Evolutionary conservation across 2,113 vertebrate genomes (phyloP).

Genomic region (Psettodes erumei): DNA sequence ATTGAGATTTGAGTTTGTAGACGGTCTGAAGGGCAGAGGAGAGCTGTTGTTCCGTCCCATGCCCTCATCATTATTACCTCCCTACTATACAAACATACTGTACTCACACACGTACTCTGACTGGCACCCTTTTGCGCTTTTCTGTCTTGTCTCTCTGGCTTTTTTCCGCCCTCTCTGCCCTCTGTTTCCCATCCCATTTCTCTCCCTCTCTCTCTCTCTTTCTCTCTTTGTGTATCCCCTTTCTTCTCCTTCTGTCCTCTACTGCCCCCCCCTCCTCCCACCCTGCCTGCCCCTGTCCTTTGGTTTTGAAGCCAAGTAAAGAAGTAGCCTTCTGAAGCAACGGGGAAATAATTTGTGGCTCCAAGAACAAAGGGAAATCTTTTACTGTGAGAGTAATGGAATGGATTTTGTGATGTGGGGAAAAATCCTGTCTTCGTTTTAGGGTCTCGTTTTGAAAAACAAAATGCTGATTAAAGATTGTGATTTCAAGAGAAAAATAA

Average conservation of each 20-base stretch:
- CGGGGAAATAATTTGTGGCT: conserved; percentile 75
- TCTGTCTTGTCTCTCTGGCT: conserved; percentile 46
- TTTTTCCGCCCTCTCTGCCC: conserved; percentile 23
- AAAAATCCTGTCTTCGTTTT: conserved; percentile 54
- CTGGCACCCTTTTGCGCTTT: conserved; percentile 52
- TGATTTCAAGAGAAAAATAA: conserved; percentile 36
- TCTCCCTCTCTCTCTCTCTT: not conserved
- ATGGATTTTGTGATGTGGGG: conserved; percentile 69
- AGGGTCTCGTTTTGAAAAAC: conserved; percentile 49
- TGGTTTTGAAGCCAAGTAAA: conserved; percentile 78
- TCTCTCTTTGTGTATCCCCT: conserved; percentile 48
- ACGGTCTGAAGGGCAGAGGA: conserved; percentile 58
- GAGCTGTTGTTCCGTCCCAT: conserved; percentile 48
- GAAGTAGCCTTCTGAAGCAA: conserved; percentile 76
- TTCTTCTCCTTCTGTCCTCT: conserved; percentile 73
- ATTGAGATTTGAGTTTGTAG: conserved; percentile 68
- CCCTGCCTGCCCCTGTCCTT: conserved; percentile 70
- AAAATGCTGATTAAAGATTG: conserved; percentile 49
- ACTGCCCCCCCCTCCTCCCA: conserved; percentile 19
- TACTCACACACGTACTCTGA: conserved; percentile 19
- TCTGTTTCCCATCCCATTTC: conserved; percentile 34
- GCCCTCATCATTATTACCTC: conserved; percentile 50
- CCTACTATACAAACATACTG: conserved; percentile 40
- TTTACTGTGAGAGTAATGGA: conserved; percentile 70
- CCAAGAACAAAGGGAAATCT: conserved; percentile 76